Percentiles rank a stretch among this genome's conserved stretches.
Conservation (phyloP, 2,888 invertebrate genomes). For the Amphipoea lucens region DNA sequence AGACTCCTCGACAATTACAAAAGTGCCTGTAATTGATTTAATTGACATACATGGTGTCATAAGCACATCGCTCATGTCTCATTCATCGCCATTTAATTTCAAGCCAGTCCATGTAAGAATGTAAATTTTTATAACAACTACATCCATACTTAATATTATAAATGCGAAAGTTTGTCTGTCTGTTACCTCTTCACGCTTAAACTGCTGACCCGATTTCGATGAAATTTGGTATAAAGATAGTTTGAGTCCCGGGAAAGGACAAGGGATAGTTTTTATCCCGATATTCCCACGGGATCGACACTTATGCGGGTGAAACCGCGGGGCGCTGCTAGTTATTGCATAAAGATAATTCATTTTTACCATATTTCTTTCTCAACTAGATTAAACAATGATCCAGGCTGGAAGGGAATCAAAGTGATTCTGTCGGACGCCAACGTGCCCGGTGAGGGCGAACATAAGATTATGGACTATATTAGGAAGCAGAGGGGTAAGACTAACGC, state of each 20-base stretch:
- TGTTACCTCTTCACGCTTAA: no score
- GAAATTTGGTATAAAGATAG: no score
- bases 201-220: no score
- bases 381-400: slow-evolving; percentile 98
- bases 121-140: background rate
- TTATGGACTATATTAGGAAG: slow-evolving; percentile 99
- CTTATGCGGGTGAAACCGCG: no score
- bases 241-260: no score
- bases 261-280: no score
- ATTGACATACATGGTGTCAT: background rate
- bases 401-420: slow-evolving; percentile 98
- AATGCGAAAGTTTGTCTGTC: no score
- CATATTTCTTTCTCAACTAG: slow-evolving; percentile 76
- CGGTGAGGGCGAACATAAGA: slow-evolving; percentile 99
- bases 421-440: slow-evolving; percentile 99
- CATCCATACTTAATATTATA: no score
- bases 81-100: background rate
- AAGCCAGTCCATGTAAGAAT: background rate
- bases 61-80: background rate
- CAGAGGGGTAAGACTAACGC: slow-evolving; percentile 92
- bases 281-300: no score
- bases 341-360: slow-evolving; percentile 52
- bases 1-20: background rate
- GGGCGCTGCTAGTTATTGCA: no score
- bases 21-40: background rate